Evolutionary conservation across 2,113 vertebrate genomes (phyloP).

Genomic region (Agapornis roseicollis): DNA sequence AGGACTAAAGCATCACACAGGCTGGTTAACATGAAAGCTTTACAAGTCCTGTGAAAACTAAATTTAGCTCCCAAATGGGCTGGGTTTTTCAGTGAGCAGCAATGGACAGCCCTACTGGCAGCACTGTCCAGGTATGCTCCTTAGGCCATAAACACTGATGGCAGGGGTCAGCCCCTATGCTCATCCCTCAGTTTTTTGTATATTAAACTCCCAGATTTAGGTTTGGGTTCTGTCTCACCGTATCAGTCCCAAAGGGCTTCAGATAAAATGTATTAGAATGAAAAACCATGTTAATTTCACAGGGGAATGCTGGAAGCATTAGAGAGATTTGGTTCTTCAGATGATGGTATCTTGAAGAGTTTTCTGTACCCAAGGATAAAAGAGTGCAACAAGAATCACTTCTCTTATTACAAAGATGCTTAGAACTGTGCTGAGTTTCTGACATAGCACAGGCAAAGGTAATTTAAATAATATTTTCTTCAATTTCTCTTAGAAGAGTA

Average conservation of each 20-base stretch:
- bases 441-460: background rate
- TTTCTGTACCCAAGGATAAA: background rate
- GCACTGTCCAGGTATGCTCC: accelerated
- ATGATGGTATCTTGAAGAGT: background rate
- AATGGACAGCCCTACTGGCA: background rate
- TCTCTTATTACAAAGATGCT: background rate
- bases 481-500: background rate
- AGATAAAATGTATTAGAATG: background rate
- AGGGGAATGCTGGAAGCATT: background rate
- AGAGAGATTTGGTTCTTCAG: background rate
- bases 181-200: background rate
- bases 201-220: background rate
- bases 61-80: background rate
- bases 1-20: background rate
- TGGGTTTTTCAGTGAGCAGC: background rate
- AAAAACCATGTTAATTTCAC: background rate
- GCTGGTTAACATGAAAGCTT: background rate
- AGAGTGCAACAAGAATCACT: background rate
- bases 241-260: background rate
- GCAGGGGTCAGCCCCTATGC: background rate
- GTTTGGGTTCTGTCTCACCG: background rate
- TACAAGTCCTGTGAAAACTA: background rate
- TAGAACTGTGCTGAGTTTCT: background rate
- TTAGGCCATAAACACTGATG: background rate
- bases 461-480: background rate